Evolutionary conservation across 1,140 invertebrate species (phyloP), one percentile per base, ranked within the genome.

Genomic region (Sarcophaga bullata): DNA sequence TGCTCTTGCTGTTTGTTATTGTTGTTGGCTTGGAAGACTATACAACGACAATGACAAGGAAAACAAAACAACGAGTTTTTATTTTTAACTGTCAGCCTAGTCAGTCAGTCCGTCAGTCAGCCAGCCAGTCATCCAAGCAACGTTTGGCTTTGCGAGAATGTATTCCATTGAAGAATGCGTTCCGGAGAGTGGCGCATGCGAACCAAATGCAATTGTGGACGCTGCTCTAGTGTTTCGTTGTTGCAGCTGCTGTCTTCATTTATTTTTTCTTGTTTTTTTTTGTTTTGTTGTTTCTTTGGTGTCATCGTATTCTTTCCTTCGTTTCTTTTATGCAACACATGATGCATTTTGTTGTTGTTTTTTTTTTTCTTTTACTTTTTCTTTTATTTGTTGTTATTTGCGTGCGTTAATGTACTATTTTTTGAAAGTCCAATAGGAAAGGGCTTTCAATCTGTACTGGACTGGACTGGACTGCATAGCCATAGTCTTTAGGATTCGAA

Each of bases 81-180:
- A 58, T 13, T 58, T n/a, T 58, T 15, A 58, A 58, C 15, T 58
- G 54, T n/a, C 54, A 13, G 13, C 25, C 25, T 37, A 19, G 62
- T 11, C 17, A 72, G 8, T 72, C 9, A 19, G 62, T 11, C 17
- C 17, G 8, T 72, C 9, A 37, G 25, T 37, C 1, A 37, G 25
- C 25, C 62, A 68, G n/a, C 17, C 62, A 25, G 62, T 19, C 9
- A 72, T 72, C 19, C 25, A 62, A 72, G n/a, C 17, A 72, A 72
- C 15, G 37, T 19, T 25, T 72, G 37, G 10, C 25, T 13, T 2
- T 17, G 11, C 13, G 15, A n/a, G 54, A 58, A n/a, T 13, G 54
- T 58, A 58, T n/a, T 19, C 50, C 75, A 78, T 78, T 78, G 75
- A 78, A 78, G 75, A 78, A 78, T 78, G 75, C 75, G 75, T 78